A percentile compares a stretch with the other conserved stretches of the same genome.
Conservation (phyloP, 2,113 vertebrate genomes). For the Seriola aureovittata region DNA sequence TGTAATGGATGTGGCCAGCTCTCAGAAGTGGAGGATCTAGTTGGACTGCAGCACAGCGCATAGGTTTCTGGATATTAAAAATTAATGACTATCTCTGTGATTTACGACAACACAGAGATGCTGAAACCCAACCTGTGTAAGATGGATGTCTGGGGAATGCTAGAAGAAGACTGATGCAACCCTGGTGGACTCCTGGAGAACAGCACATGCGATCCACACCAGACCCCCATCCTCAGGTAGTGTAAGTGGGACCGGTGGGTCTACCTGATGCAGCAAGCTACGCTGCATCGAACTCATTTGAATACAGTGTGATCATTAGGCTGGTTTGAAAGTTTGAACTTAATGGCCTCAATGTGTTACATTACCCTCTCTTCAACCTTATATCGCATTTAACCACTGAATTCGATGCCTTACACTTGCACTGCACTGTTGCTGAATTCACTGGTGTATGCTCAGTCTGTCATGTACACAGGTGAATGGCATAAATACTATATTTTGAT, state of each 20-base stretch:
- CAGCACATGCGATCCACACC: background rate
- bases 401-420: background rate
- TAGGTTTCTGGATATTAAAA: slow-evolving; percentile 77
- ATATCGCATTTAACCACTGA: background rate
- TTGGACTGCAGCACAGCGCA: slow-evolving; percentile 54
- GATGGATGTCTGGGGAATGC: slow-evolving; percentile 70
- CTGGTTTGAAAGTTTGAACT: background rate
- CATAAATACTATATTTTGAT: slow-evolving; percentile 1
- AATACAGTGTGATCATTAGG: background rate
- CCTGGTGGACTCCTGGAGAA: slow-evolving; percentile 25
- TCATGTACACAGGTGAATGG: background rate
- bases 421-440: background rate
- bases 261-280: slow-evolving; percentile 15
- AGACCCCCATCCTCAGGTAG: background rate
- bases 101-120: slow-evolving; percentile 79
- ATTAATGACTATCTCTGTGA: slow-evolving; percentile 81
- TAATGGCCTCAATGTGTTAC: background rate
- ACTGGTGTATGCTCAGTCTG: background rate
- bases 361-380: background rate
- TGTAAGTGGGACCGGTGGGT: background rate
- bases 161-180: slow-evolving; percentile 61
- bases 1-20: slow-evolving; percentile 72
- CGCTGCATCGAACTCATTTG: background rate
- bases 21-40: slow-evolving; percentile 48
- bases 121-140: slow-evolving; percentile 68